Evolutionary conservation across 2,888 invertebrate species (phyloP).

Genomic region (Gymnosoma rotundatum): DNA sequence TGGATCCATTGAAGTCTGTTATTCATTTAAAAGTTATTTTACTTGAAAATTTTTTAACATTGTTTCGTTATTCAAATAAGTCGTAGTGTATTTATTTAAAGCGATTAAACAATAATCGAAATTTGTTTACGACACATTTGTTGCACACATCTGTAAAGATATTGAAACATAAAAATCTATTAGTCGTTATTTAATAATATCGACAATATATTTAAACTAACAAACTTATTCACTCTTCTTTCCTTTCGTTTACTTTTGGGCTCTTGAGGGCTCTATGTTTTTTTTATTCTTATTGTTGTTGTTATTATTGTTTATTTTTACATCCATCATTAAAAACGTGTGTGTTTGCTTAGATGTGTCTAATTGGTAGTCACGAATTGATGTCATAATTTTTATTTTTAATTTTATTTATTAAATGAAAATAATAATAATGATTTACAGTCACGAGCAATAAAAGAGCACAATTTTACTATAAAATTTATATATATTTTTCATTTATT

Average conservation of each 20-base stretch:
- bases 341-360: conserved; percentile 3
- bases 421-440: conserved; percentile 24
- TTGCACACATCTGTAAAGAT: neutral
- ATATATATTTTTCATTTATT: too few relatives aligned
- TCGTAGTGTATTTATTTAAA: conserved; percentile 33
- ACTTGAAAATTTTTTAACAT: too few relatives aligned
- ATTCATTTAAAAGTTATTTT: neutral
- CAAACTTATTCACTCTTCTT: neutral
- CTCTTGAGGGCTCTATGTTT: neutral
- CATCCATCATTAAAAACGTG: neutral
- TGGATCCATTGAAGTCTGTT: too few relatives aligned
- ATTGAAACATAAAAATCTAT: conserved; percentile 9
- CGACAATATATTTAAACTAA: conserved; percentile 8
- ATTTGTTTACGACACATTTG: conserved; percentile 23
- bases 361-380: conserved; percentile 63
- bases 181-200: conserved; percentile 17
- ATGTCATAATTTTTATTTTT: conserved; percentile 69
- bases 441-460: neutral
- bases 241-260: neutral
- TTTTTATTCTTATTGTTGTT: neutral
- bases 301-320: conserved; percentile 5
- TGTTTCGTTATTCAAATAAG: too few relatives aligned
- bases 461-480: too few relatives aligned
- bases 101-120: conserved; percentile 53
- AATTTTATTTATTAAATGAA: conserved; percentile 41